phyloP scores from a whole-genome alignment of 2,888 invertebrate genomes.

The Agrotis ipsilon region DNA sequence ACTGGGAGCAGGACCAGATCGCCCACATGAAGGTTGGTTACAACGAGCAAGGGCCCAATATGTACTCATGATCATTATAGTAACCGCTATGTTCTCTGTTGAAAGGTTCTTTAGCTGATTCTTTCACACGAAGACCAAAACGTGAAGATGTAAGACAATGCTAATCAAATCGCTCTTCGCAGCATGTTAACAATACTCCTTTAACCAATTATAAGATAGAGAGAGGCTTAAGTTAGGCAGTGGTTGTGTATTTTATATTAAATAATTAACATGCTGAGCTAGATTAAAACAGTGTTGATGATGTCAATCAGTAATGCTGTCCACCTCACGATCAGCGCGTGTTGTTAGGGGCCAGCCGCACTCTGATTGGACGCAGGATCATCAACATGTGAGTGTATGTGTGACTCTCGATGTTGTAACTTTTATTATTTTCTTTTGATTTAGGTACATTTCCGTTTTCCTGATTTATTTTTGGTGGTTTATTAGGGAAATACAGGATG shows the following conservation, averaged over 20 bases:
- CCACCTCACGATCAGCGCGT: constrained; percentile 18
- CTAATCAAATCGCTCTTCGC: background rate
- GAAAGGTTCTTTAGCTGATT: constrained; percentile 1
- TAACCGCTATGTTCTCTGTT: constrained; percentile 1
- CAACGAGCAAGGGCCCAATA: background rate
- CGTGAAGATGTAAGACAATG: background rate
- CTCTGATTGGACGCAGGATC: background rate
- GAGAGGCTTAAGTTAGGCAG: constrained; percentile 4
- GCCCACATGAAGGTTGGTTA: constrained; percentile 97
- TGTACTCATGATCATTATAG: background rate
- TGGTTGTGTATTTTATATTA: constrained; percentile 9
- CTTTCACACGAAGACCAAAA: background rate
- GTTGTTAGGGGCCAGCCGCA: background rate
- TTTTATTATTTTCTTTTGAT: constrained; percentile 6
- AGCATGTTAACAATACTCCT: background rate
- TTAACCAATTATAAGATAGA: background rate
- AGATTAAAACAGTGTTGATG: constrained; percentile 3
- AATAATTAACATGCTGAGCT: constrained; percentile 6
- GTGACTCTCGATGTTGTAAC: constrained; percentile 19
- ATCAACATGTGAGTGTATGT: constrained; percentile 11
- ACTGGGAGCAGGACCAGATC: constrained; percentile 99
- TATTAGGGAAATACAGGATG: background rate
- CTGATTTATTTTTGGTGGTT: background rate
- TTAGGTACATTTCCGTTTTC: constrained; percentile 14
- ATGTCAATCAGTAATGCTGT: constrained; percentile 23